These are phyloP conservation scores for Dasypogon diadema DNA, from an alignment of 2,888 invertebrate genomes.

Conservation along the genomic window DNA sequence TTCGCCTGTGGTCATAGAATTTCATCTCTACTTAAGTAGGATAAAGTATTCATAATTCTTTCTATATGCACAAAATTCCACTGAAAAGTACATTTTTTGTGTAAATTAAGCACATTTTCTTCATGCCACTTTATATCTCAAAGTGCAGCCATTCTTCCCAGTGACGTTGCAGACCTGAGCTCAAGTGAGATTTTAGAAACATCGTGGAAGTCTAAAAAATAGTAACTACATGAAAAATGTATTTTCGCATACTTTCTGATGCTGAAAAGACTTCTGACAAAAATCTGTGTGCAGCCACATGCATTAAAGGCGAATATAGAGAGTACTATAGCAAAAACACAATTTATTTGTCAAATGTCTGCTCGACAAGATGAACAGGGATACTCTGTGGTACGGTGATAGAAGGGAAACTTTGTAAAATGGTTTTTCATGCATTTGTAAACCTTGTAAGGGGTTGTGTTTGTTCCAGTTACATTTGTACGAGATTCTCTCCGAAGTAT, in stretches of 20 bases:
- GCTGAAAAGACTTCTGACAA: background rate
- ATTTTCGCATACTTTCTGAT: background rate
- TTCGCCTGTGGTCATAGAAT: no score
- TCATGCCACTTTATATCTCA: background rate
- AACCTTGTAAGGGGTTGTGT: background rate
- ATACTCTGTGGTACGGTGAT: background rate
- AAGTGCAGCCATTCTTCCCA: background rate
- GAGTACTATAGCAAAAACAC: background rate
- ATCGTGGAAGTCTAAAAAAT: background rate
- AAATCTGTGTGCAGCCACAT: background rate
- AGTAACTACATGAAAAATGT: conserved; percentile 5
- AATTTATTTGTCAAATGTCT: conserved; percentile 30
- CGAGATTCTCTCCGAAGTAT: background rate
- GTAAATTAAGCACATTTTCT: background rate
- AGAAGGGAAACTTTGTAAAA: no score
- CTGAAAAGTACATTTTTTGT: background rate
- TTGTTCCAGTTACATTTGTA: background rate
- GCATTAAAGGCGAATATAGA: background rate
- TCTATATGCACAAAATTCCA: background rate
- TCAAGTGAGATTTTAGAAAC: background rate
- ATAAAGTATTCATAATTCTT: conserved; percentile 3
- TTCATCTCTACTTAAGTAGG: background rate
- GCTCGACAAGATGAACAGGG: conserved; percentile 7
- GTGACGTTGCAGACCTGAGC: background rate
- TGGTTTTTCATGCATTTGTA: conserved; percentile 11